Base-by-base conservation (phyloP, 2,888 invertebrate species). In the Bellardia pandia region DNA sequence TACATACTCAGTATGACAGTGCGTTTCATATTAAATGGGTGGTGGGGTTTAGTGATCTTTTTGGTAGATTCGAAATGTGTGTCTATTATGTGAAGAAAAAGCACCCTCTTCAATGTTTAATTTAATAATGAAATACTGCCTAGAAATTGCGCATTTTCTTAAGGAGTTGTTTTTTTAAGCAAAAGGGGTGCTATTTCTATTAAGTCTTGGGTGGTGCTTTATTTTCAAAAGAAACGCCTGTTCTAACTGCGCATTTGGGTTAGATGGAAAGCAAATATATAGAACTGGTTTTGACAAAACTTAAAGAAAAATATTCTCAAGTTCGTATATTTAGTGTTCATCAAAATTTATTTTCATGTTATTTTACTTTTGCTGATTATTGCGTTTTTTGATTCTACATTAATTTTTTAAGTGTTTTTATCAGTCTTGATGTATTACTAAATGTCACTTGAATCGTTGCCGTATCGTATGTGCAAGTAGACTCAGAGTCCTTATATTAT, bases 91-190 rank as follows among this genome's bases (percentile, higher is more conserved):
- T 66, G 48, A 66, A 8, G 11, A 75, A 72, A 74, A 80, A 23
- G 40, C 76, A 84, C 84, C 84, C 86, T 80, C 84, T 84, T 84
- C 16, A 72, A 66, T 14, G 4, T 53, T 60, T 53, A 51, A 77
- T 33, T 72, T 33, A 76, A 77, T 76, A 72, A 74, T 30, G 2
- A 75, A 64, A 13, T 40, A 68, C 11, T 74, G 23, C 40, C 58
- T 51, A 66, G 30, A 69, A 71, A 86, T n/a, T 86, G 84, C 86
- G 86, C 86, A 86, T 80, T 86, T 86, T 86, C 80, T 77, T 77
- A 72, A 74, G 40, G 6, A 66, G 1, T 16, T 53, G 45, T 48
- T 69, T 64, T 64, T 23, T 23, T 11, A 1, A 1, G 6, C 13
- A 62, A 74, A 74, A 78, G 69, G 80, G 82, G 60, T 78, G 82